These are phyloP conservation scores for Tenodera sinensis DNA, from an alignment of 2,888 invertebrate species.

Conservation along the genomic window DNA sequence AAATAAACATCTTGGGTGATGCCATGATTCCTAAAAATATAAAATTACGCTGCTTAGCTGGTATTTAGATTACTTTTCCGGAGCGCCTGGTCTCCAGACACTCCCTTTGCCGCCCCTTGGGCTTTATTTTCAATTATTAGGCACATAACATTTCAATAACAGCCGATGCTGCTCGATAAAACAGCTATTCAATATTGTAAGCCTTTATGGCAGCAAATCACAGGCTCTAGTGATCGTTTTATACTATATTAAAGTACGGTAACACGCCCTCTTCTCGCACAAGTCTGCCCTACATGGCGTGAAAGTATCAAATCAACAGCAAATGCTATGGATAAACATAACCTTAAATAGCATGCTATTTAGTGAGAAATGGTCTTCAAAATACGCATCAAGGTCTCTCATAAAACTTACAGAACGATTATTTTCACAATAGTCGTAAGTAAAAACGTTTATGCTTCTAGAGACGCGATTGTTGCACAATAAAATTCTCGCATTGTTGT, in stretches of 20 bases:
- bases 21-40: neutral
- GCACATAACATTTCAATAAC: neutral
- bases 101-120: neutral
- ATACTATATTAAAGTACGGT: neutral
- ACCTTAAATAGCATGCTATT: neutral
- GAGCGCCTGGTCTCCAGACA: neutral
- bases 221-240: neutral
- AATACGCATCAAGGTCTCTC: neutral
- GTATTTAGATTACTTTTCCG: neutral
- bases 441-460: too few relatives aligned
- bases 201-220: neutral
- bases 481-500: too few relatives aligned
- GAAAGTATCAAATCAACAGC: neutral
- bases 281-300: neutral
- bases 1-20: neutral
- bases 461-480: too few relatives aligned
- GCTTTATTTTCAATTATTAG: neutral
- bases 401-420: neutral
- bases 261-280: neutral
- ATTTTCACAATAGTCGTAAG: neutral
- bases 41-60: neutral
- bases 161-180: neutral
- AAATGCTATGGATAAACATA: neutral
- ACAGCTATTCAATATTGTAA: neutral
- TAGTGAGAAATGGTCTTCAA: neutral